Percentiles rank a stretch among this genome's conserved stretches.
Conservation (phyloP, 2,888 invertebrate species). For the Phaedon cochleariae region DNA sequence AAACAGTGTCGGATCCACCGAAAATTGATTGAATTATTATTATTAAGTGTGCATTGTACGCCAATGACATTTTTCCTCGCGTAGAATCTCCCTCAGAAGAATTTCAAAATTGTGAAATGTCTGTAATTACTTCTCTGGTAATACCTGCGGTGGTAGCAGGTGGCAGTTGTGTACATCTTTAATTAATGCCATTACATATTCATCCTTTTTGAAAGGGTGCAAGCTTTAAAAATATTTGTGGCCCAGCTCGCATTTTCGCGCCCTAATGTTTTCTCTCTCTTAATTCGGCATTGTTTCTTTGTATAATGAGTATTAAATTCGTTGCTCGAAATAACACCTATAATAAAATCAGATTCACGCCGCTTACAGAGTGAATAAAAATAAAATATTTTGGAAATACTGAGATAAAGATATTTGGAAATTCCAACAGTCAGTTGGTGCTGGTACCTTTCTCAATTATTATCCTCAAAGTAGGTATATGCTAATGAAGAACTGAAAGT, state of each 20-base stretch:
- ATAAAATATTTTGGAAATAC: too few species aligned
- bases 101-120: constrained; percentile 62
- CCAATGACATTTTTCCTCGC: neutral
- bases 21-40: too few species aligned
- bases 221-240: constrained; percentile 42
- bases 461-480: too few species aligned
- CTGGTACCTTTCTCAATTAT: too few species aligned
- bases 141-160: constrained; percentile 60
- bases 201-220: constrained; percentile 54
- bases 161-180: constrained; percentile 60
- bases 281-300: constrained; percentile 22
- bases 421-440: too few species aligned
- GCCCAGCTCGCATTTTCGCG: constrained; percentile 40
- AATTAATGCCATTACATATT: constrained; percentile 64
- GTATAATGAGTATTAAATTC: neutral
- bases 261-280: constrained; percentile 34
- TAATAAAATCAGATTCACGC: neutral
- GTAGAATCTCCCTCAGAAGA: constrained; percentile 48
- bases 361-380: too few species aligned
- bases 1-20: too few species aligned
- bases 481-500: too few species aligned
- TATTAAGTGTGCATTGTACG: too few species aligned
- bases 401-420: too few species aligned
- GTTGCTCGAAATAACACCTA: neutral
- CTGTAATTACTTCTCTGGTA: constrained; percentile 59